Conservation (phyloP, 2,888 invertebrate species). For the Himalopsyche japonica region DNA sequence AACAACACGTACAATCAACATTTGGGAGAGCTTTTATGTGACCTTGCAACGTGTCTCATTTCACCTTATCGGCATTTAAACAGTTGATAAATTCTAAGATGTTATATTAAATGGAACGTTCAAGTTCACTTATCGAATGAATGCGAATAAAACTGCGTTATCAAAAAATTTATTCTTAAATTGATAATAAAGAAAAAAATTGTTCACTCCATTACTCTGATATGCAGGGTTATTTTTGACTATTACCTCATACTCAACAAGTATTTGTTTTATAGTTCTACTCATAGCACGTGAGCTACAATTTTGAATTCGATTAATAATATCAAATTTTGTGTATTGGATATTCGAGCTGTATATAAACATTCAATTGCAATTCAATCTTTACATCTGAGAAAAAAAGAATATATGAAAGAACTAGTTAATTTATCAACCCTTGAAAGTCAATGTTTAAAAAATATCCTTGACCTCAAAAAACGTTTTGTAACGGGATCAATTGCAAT, state of each 20-base stretch:
- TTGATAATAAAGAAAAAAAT: neutral
- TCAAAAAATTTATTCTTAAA: neutral
- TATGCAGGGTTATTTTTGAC: neutral
- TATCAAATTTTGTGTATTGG: too few species aligned
- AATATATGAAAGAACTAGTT: too few species aligned
- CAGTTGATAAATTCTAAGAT: neutral
- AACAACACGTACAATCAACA: too few species aligned
- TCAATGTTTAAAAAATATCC: too few species aligned
- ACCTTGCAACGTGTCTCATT: neutral
- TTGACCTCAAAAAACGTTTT: too few species aligned
- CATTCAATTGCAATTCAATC: too few species aligned
- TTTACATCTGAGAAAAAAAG: too few species aligned
- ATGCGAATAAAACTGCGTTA: neutral
- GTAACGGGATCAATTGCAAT: too few species aligned
- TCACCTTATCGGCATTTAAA: neutral
- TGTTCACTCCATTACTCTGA: neutral
- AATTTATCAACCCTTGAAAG: too few species aligned
- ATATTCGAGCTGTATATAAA: too few species aligned
- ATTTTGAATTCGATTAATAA: too few species aligned
- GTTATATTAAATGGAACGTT: neutral
- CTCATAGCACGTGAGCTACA: neutral
- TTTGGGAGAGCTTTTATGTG: neutral
- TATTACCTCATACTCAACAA: neutral
- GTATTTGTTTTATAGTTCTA: neutral
- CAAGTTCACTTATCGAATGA: neutral